These are phyloP conservation scores for Drosophila monieri DNA, from an alignment of 2,888 invertebrate genomes.

Conservation along the genomic window DNA sequence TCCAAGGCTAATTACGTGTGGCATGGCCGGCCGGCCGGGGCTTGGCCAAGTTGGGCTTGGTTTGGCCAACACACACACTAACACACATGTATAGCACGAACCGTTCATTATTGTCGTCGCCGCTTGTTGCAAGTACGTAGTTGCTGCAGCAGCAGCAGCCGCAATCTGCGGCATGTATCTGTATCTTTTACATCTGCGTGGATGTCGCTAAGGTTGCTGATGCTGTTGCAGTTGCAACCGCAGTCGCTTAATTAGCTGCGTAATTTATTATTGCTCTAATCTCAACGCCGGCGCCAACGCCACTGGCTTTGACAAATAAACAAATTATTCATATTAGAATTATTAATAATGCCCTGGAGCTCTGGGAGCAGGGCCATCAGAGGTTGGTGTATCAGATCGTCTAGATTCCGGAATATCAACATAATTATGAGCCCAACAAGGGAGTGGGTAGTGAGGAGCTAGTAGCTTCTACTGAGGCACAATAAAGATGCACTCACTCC, in stretches of 20 bases:
- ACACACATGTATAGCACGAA: conserved; percentile 36
- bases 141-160: too few relatives aligned
- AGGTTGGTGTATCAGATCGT: conserved; percentile 45
- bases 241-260: conserved; percentile 70
- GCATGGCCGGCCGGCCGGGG: conserved; percentile 46
- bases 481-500: conserved; percentile 48
- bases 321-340: conserved; percentile 72
- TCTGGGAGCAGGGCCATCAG: conserved; percentile 5
- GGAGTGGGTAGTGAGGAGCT: not conserved
- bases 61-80: conserved; percentile 20
- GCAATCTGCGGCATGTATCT: conserved; percentile 66
- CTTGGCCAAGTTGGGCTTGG: conserved; percentile 47
- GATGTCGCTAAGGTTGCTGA: conserved; percentile 48
- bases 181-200: conserved; percentile 76
- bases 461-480: conserved; percentile 17
- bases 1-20: conserved; percentile 76
- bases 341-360: conserved; percentile 52
- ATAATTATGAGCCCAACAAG: conserved; percentile 54
- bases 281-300: conserved; percentile 53
- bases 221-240: conserved; percentile 31
- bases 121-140: conserved; percentile 34
- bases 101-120: conserved; percentile 64
- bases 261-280: conserved; percentile 76
- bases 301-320: conserved; percentile 71
- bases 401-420: conserved; percentile 54